These are phyloP conservation scores for Crenuchus spilurus DNA, from an alignment of 2,797 vertebrate genomes.

Conservation along the genomic window DNA sequence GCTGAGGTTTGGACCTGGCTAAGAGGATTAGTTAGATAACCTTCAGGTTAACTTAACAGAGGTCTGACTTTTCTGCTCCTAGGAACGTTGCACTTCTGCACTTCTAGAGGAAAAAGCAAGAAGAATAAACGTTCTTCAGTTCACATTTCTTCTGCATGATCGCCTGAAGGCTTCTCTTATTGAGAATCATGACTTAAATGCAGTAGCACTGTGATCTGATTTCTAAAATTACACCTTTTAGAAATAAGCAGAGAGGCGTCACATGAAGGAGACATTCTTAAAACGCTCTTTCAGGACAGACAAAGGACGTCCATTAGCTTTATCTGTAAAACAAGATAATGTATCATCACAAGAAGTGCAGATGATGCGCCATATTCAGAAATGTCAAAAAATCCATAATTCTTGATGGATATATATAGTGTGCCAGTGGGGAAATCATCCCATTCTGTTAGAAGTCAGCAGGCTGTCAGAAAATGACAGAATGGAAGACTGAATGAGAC, in stretches of 20 bases:
- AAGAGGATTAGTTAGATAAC: constrained; percentile 34
- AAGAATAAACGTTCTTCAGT: no score
- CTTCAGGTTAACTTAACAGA: constrained; percentile 33
- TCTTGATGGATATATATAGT: constrained; percentile 37
- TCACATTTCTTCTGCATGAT: not conserved
- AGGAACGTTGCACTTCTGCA: not conserved
- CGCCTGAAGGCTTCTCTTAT: no score
- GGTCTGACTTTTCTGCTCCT: not conserved
- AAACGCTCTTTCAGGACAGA: constrained; percentile 11
- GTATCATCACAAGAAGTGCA: constrained; percentile 34
- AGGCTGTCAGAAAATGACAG: constrained; percentile 46
- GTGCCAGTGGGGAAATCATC: constrained; percentile 47
- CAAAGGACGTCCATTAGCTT: constrained; percentile 19
- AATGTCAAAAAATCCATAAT: constrained; percentile 48
- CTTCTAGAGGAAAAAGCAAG: not conserved
- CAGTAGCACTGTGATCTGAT: not conserved
- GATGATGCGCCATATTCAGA: constrained; percentile 43
- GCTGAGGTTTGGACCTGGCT: constrained; percentile 45
- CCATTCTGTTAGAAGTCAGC: constrained; percentile 41
- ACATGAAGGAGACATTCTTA: constrained; percentile 46
- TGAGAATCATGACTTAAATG: not conserved
- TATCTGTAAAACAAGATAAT: constrained; percentile 31
- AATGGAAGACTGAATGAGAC: constrained; percentile 23
- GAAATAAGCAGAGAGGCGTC: not conserved
- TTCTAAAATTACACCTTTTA: not conserved